Conservation (phyloP, 2,113 vertebrate species). For the Austrofundulus limnaeus region DNA sequence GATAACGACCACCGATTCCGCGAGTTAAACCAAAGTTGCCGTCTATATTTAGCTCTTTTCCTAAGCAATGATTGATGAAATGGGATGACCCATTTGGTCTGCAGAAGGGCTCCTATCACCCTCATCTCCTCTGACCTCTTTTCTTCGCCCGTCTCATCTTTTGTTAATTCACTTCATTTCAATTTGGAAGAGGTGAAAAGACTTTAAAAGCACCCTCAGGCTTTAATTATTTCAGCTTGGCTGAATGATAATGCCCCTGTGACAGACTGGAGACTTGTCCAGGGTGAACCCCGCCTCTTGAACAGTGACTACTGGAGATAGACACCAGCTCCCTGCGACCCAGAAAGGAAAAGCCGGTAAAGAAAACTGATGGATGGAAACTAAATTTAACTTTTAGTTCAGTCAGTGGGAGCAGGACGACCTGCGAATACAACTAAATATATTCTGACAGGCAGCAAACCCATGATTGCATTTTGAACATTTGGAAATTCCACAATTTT, state of each 20-base stretch:
- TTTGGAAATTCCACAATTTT: constrained; percentile 28
- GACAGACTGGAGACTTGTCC: too few relatives aligned
- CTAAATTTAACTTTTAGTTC: too few relatives aligned
- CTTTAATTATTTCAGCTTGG: constrained; percentile 68
- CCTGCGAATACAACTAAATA: constrained; percentile 43
- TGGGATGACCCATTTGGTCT: constrained; percentile 37
- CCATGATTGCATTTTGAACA: constrained; percentile 38
- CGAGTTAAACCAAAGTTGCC: constrained; percentile 27
- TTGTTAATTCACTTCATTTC: constrained; percentile 62
- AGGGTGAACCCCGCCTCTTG: too few relatives aligned
- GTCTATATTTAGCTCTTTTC: constrained; percentile 58
- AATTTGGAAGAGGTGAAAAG: constrained; percentile 70
- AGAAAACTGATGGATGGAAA: too few relatives aligned
- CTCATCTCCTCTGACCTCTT: constrained; percentile 62
- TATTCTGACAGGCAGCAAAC: constrained; percentile 44
- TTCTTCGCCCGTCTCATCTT: constrained; percentile 23
- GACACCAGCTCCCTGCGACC: constrained; percentile 13
- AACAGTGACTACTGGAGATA: too few relatives aligned
- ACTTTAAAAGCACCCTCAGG: constrained; percentile 70
- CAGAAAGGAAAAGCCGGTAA: too few relatives aligned
- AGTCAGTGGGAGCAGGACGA: constrained; percentile 1
- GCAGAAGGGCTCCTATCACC: constrained; percentile 19
- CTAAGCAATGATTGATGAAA: constrained; percentile 62
- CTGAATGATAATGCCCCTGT: constrained; percentile 59
- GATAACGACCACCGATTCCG: constrained; percentile 7